Evolutionary conservation across 2,888 invertebrate genomes (phyloP).

Genomic region (Drepana falcataria): DNA sequence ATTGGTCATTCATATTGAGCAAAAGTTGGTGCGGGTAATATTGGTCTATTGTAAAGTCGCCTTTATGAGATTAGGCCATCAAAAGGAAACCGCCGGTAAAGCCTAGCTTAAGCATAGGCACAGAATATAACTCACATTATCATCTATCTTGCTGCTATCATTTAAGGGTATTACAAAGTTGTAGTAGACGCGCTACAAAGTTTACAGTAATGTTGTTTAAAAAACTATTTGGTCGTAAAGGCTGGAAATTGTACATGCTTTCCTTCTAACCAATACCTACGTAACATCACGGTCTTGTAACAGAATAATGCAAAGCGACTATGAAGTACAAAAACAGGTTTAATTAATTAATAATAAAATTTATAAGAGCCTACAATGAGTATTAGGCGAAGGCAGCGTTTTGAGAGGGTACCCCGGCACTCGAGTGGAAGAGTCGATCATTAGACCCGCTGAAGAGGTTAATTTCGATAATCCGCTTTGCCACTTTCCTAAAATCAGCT

Average conservation of each 20-base stretch:
- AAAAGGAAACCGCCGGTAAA: conserved; percentile 5
- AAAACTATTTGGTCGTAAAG: too few relatives aligned
- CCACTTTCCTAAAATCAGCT: conserved; percentile 44
- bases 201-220: background rate
- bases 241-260: too few relatives aligned
- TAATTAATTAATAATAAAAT: background rate
- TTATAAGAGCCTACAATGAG: conserved; percentile 16
- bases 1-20: conserved; percentile 64
- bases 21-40: conserved; percentile 59
- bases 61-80: conserved; percentile 50
- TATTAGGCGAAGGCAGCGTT: conserved; percentile 12
- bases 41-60: conserved; percentile 64
- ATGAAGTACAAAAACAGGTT: background rate
- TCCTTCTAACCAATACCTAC: too few relatives aligned
- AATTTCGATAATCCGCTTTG: conserved; percentile 71
- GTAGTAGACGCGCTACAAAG: background rate
- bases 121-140: background rate
- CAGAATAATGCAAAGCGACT: background rate
- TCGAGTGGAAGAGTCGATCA: conserved; percentile 59
- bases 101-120: conserved; percentile 1
- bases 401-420: conserved; percentile 30
- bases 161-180: background rate
- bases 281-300: too few relatives aligned
- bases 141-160: background rate
- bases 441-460: conserved; percentile 64